phyloP scores from a whole-genome alignment of 2,888 invertebrate genomes.

The Crocallis elinguaria region DNA sequence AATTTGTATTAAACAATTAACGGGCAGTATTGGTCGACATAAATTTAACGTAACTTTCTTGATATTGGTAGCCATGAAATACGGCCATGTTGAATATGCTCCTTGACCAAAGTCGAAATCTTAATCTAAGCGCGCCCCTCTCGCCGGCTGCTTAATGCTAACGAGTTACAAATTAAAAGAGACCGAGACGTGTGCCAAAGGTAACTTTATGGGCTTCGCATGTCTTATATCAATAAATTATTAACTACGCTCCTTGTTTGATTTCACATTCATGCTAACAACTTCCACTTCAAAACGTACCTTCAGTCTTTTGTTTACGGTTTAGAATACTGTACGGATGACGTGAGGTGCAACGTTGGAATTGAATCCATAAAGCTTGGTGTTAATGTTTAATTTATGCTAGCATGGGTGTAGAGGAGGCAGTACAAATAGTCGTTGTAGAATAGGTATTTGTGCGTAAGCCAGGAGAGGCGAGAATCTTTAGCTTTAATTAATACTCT shows the following conservation, averaged over 20 bases:
- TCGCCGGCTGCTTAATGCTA: conserved; percentile 68
- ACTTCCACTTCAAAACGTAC: conserved; percentile 67
- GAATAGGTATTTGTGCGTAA: conserved; percentile 70
- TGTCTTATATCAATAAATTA: conserved; percentile 85
- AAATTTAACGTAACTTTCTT: conserved; percentile 47
- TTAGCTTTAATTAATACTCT: conserved; percentile 81
- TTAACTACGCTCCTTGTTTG: conserved; percentile 82
- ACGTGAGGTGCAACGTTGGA: conserved; percentile 53
- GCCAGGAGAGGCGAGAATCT: conserved; percentile 76
- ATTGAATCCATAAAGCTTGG: conserved; percentile 67
- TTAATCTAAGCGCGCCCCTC: conserved; percentile 66
- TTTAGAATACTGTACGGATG: conserved; percentile 53
- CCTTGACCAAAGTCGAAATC: conserved; percentile 63
- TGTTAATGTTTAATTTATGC: conserved; percentile 70
- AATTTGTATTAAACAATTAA: conserved; percentile 47
- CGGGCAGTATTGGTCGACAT: conserved; percentile 44
- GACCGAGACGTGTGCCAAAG: conserved; percentile 81
- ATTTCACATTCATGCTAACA: conserved; percentile 73
- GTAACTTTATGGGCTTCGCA: conserved; percentile 84
- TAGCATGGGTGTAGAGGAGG: conserved; percentile 46
- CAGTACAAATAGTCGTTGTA: conserved; percentile 60
- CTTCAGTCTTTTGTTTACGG: conserved; percentile 64
- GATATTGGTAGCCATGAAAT: conserved; percentile 53
- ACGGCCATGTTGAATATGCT: conserved; percentile 52
- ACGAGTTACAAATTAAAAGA: conserved; percentile 83